phyloP scores from a whole-genome alignment of 1,140 invertebrate species.

The Ylistrum balloti region DNA sequence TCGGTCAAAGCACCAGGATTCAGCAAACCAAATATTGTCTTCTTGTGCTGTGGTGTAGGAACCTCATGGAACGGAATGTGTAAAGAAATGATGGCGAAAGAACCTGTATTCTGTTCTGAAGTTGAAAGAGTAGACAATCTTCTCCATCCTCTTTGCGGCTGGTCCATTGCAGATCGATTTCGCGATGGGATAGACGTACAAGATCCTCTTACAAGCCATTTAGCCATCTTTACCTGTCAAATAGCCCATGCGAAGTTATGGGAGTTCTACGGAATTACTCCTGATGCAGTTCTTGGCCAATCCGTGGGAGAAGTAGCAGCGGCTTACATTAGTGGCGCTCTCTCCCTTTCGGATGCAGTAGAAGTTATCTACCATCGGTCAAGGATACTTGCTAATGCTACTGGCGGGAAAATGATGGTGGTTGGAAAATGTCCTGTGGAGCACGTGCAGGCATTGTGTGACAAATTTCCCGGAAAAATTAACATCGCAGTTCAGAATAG shows the following conservation, averaged over 20 bases:
- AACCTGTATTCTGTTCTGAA: conserved; percentile 54
- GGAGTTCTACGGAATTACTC: conserved; percentile 64
- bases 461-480: conserved; percentile 50
- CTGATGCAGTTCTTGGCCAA: conserved; percentile 72
- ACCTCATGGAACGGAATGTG: conserved; percentile 72
- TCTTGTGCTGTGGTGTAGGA: conserved; percentile 74
- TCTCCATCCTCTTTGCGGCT: conserved; percentile 58
- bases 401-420: conserved; percentile 69
- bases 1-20: neutral
- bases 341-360: conserved; percentile 70
- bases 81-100: conserved; percentile 55
- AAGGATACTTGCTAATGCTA: conserved; percentile 56
- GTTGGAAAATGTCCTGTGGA: conserved; percentile 60
- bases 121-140: conserved; percentile 64
- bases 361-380: conserved; percentile 72
- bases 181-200: conserved; percentile 51
- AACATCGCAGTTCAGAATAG: conserved; percentile 72
- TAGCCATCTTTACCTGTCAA: conserved; percentile 75
- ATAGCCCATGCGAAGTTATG: conserved; percentile 70
- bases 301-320: conserved; percentile 76
- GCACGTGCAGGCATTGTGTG: conserved; percentile 58
- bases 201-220: conserved; percentile 67
- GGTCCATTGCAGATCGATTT: conserved; percentile 62
- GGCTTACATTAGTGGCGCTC: conserved; percentile 65
- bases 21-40: conserved; percentile 56